A percentile compares a stretch with the other conserved stretches of the same genome.
These are phyloP conservation scores for Zingel zingel DNA, from an alignment of 2,113 vertebrate genomes.

Conservation along the genomic window DNA sequence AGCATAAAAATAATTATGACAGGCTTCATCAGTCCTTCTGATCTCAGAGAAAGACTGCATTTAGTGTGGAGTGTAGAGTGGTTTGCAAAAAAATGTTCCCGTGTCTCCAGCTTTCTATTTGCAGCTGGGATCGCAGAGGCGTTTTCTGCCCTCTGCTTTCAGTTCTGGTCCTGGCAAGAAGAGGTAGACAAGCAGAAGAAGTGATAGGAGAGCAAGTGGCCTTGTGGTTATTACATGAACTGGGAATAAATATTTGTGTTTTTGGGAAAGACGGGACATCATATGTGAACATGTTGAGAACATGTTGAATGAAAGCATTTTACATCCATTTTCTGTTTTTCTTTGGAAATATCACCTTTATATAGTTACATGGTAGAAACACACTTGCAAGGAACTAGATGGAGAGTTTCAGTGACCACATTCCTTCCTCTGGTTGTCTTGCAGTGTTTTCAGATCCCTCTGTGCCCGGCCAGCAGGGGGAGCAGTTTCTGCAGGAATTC, in stretches of 20 bases:
- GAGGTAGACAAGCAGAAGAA: conserved; percentile 35
- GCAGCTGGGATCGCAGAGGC: conserved; percentile 51
- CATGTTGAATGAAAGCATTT: background rate
- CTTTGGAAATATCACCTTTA: background rate
- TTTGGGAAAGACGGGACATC: conserved; percentile 8
- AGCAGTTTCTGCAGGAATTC: conserved; percentile 54
- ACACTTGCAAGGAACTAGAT: background rate
- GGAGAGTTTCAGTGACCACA: background rate
- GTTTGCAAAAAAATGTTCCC: conserved; percentile 45
- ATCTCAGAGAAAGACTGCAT: conserved; percentile 66
- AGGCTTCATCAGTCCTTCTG: conserved; percentile 69
- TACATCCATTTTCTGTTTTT: background rate
- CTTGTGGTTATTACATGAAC: conserved; percentile 31
- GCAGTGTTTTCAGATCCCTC: background rate
- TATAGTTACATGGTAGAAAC: background rate
- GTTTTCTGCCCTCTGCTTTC: conserved; percentile 55
- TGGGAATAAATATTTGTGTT: conserved; percentile 7
- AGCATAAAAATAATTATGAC: conserved; percentile 76
- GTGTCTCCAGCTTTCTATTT: conserved; percentile 67
- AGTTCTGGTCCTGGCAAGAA: conserved; percentile 23
- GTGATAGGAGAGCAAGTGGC: conserved; percentile 28
- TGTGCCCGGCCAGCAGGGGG: conserved; percentile 83
- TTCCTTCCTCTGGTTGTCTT: background rate
- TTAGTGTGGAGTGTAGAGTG: conserved; percentile 57
- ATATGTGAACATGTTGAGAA: conserved; percentile 15